A percentile compares a stretch with the other conserved stretches of the same genome.
phyloP scores from a whole-genome alignment of 2,888 invertebrate species.

The Notocelia uddmanniana region DNA sequence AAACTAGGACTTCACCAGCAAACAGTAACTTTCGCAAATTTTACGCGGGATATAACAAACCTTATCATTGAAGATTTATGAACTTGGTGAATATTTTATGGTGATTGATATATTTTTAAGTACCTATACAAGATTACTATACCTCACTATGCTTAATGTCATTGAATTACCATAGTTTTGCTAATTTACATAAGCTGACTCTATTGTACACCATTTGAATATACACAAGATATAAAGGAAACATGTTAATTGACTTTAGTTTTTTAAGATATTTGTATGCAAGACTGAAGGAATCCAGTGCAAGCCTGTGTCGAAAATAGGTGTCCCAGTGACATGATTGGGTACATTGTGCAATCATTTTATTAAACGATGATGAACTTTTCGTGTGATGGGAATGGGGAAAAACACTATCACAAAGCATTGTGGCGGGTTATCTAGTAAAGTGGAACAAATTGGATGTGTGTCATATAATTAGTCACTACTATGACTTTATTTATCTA shows the following conservation, averaged over 20 bases:
- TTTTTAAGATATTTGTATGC: too few species aligned
- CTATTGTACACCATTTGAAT: not conserved
- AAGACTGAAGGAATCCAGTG: not conserved
- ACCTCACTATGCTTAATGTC: not conserved
- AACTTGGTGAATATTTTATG: conserved; percentile 31
- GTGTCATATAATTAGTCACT: conserved; percentile 14
- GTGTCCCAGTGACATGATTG: not conserved
- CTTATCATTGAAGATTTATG: conserved; percentile 68
- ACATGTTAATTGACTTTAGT: too few species aligned
- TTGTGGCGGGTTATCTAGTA: conserved; percentile 3
- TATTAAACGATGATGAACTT: not conserved
- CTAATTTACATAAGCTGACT: not conserved
- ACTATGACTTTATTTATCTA: not conserved
- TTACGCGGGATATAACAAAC: conserved; percentile 68
- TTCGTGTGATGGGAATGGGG: conserved; percentile 2
- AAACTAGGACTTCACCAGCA: conserved; percentile 86
- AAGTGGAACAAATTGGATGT: not conserved
- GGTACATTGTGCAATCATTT: not conserved
- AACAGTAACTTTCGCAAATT: conserved; percentile 63
- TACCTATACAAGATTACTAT: not conserved
- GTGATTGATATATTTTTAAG: not conserved
- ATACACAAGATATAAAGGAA: not conserved
- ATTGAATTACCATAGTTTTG: not conserved
- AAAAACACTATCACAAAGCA: conserved; percentile 5
- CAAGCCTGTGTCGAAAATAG: not conserved